A percentile compares a stretch with the other conserved stretches of the same genome.
These are phyloP conservation scores for Phycodurus eques DNA, from an alignment of 2,113 vertebrate genomes.

Conservation along the genomic window DNA sequence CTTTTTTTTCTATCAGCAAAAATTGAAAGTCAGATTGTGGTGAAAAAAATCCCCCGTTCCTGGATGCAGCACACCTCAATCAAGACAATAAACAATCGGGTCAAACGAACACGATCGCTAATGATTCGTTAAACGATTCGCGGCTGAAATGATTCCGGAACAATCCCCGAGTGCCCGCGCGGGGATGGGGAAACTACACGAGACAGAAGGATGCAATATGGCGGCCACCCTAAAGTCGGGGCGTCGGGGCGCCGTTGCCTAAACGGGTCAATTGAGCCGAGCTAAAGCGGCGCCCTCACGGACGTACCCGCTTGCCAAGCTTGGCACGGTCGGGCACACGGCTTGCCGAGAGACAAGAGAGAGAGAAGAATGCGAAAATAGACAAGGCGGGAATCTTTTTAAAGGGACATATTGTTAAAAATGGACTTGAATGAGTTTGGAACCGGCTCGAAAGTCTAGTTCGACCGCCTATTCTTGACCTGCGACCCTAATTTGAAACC, in stretches of 20 bases:
- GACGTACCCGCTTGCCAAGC: constrained; percentile 55
- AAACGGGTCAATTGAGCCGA: constrained; percentile 69
- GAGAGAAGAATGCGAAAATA: not conserved
- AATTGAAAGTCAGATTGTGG: too few species aligned
- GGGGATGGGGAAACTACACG: not conserved
- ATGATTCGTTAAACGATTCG: not conserved
- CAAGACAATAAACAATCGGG: not conserved
- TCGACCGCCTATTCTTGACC: too few species aligned
- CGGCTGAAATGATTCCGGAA: constrained; percentile 2
- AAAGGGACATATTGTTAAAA: too few species aligned
- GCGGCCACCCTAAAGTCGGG: constrained; percentile 49
- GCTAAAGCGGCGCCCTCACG: constrained; percentile 55
- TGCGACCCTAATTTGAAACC: too few species aligned
- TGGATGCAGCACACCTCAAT: not conserved
- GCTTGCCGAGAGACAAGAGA: not conserved
- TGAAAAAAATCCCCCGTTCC: too few species aligned
- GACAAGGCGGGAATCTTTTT: too few species aligned
- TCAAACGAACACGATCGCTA: not conserved
- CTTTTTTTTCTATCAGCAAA: too few species aligned
- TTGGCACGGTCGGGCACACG: constrained; percentile 31
- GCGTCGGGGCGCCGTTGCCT: constrained; percentile 69
- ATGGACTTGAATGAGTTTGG: too few species aligned
- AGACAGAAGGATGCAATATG: constrained; percentile 21
- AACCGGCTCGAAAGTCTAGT: too few species aligned
- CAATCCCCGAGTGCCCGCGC: not conserved